These are phyloP conservation scores for Centruroides vittatus DNA, from an alignment of 1,140 invertebrate species.

Conservation along the genomic window DNA sequence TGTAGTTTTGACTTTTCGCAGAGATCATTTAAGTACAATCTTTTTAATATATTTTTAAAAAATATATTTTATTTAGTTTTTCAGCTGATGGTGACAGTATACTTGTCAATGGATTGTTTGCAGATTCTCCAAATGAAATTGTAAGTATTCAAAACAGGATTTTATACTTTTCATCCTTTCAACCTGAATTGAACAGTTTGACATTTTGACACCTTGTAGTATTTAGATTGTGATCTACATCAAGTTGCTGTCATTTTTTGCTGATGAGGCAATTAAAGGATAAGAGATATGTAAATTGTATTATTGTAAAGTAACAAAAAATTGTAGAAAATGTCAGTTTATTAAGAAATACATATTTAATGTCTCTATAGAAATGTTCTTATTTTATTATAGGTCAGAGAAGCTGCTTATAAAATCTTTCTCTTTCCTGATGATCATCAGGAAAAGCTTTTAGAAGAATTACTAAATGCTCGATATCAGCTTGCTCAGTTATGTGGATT, in stretches of 20 bases:
- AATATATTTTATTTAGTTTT: slow-evolving; percentile 43
- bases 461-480: slow-evolving; percentile 54
- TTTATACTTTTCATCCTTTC: background rate
- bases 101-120: slow-evolving; percentile 52
- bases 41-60: no score
- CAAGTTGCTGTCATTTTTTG: no score
- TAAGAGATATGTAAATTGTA: background rate
- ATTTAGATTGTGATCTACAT: no score
- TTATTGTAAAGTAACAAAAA: background rate
- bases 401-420: slow-evolving; percentile 77
- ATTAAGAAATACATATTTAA: background rate
- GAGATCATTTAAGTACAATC: no score
- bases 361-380: background rate
- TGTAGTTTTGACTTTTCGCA: slow-evolving; percentile 27
- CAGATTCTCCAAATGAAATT: slow-evolving; percentile 59
- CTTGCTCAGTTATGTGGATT: slow-evolving; percentile 79
- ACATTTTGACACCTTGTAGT: no score
- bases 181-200: no score
- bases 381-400: slow-evolving; percentile 40
- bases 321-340: background rate
- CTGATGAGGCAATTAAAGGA: no score
- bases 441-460: slow-evolving; percentile 51
- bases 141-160: slow-evolving; percentile 17
- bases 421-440: slow-evolving; percentile 62
- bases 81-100: slow-evolving; percentile 51